Percentiles rank a stretch among this genome's conserved stretches.
Evolutionary conservation across 2,888 invertebrate genomes (phyloP).

Genomic region (Eristalis tenax): DNA sequence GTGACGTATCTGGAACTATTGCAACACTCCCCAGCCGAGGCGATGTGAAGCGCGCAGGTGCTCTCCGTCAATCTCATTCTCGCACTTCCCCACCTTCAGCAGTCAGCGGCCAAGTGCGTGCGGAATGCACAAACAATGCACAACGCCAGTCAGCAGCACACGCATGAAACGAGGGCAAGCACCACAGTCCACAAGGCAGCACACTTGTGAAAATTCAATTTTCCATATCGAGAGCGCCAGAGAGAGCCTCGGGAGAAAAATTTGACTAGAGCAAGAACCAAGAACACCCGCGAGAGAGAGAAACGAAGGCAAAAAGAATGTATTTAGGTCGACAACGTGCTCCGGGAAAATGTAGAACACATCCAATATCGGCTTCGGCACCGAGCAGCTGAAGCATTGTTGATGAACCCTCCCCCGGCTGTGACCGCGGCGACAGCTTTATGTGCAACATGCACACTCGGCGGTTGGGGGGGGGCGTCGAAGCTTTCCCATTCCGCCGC

Average conservation of each 20-base stretch:
- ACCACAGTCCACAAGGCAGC: constrained; percentile 4
- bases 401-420: constrained; percentile 29
- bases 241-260: constrained; percentile 4
- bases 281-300: not conserved
- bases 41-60: constrained; percentile 59
- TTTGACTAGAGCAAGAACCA: not conserved
- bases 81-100: not conserved
- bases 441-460: constrained; percentile 57
- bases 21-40: constrained; percentile 30
- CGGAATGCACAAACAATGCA: constrained; percentile 32
- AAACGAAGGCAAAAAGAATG: constrained; percentile 8
- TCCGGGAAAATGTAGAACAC: constrained; percentile 74
- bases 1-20: constrained; percentile 45
- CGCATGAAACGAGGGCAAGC: constrained; percentile 3
- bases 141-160: not conserved
- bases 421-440: constrained; percentile 46
- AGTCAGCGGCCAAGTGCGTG: not conserved
- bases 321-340: constrained; percentile 80
- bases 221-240: constrained; percentile 14
- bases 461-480: not conserved
- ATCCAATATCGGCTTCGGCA: constrained; percentile 57
- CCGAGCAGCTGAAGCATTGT: constrained; percentile 47
- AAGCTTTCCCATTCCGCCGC: constrained; percentile 41
- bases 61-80: constrained; percentile 7
- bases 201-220: constrained; percentile 34